Evolutionary conservation across 2,888 invertebrate species (phyloP).

Genomic region (Lasioglossum oenotherae): DNA sequence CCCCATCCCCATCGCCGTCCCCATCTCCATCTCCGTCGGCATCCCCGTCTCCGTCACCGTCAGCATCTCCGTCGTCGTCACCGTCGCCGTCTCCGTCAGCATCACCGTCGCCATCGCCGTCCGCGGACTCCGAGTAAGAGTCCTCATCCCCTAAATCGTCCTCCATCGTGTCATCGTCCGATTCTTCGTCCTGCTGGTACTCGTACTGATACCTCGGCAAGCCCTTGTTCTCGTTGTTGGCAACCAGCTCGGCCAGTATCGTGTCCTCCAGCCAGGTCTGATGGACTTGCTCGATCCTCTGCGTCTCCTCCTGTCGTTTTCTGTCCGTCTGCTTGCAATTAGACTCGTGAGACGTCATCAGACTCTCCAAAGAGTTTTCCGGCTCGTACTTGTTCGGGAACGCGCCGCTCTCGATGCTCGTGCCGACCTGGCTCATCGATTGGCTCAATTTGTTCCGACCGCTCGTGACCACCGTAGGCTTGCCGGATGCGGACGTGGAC

Average conservation of each 20-base stretch:
- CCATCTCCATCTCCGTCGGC: neutral
- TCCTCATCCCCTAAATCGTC: conserved; percentile 86
- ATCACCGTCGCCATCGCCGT: conserved; percentile 64
- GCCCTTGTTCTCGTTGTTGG: conserved; percentile 73
- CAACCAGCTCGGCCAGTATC: conserved; percentile 77
- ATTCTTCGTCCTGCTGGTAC: conserved; percentile 79
- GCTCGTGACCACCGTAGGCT: conserved; percentile 48
- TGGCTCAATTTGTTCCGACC: conserved; percentile 52
- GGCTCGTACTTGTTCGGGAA: conserved; percentile 68
- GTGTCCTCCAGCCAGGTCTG: conserved; percentile 79
- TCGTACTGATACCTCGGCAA: conserved; percentile 76
- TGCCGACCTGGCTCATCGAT: conserved; percentile 54
- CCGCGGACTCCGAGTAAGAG: conserved; percentile 86
- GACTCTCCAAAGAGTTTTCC: conserved; percentile 63
- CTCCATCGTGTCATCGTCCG: conserved; percentile 79
- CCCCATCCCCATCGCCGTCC: conserved; percentile 68
- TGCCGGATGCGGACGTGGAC: conserved; percentile 64
- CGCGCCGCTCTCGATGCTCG: conserved; percentile 51
- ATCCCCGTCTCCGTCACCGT: conserved; percentile 73
- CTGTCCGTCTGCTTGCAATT: conserved; percentile 64
- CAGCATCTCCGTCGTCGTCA: neutral
- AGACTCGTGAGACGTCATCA: conserved; percentile 55
- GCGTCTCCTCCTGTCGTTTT: conserved; percentile 75
- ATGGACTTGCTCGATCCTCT: conserved; percentile 72
- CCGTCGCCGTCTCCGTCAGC: neutral